Evolutionary conservation across 2,888 invertebrate genomes (phyloP), one percentile per base, ranked within the genome.

Genomic region (Cylloceria caligata): DNA sequence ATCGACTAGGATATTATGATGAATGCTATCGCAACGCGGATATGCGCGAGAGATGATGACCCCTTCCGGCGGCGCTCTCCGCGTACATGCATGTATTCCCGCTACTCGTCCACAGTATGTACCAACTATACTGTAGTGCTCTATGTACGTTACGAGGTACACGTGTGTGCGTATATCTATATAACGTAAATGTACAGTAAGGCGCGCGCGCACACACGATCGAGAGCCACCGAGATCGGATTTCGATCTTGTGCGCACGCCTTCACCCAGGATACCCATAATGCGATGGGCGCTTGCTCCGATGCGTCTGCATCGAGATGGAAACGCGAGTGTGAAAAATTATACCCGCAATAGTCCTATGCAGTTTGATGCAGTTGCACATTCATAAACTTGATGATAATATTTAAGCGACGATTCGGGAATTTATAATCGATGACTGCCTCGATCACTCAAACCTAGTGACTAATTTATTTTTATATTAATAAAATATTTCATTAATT

Each of bases 221-320:
- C 82, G 64, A 82, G 69, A 69, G 69, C 60, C 74, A 62, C 57
- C 52, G 57, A 67, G 67, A 75, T 79, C 77, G 74, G 74, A 82
- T 82, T 82, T 79, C 79, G 79, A 79, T 79, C 74, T 75, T 49
- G 39, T 60, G 72, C 77, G 79, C 73, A 64, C 68, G 68, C 69
- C 71, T 65, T 42, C 55, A 24, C 67, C 76, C 55, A 76, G 49
- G 81, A 67, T 65, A 77, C 16, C 47, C 64, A 36, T 39, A 62
- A 62, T 30, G 55, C 47, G 36, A 64, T 57, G 71, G 49, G 45
- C 47, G 67, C 52, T 69, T 27, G 65, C 57, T 36, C 19, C 27
- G 39, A 19, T 73, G 67, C 49, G 57, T 30, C 24, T 24, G 67
- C 67, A 72, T 67, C 36, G 9, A 24, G 30, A 49, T 68, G 19